phyloP scores from a whole-genome alignment of 2,797 vertebrate species.

The Schizopygopsis malacanthus region DNA sequence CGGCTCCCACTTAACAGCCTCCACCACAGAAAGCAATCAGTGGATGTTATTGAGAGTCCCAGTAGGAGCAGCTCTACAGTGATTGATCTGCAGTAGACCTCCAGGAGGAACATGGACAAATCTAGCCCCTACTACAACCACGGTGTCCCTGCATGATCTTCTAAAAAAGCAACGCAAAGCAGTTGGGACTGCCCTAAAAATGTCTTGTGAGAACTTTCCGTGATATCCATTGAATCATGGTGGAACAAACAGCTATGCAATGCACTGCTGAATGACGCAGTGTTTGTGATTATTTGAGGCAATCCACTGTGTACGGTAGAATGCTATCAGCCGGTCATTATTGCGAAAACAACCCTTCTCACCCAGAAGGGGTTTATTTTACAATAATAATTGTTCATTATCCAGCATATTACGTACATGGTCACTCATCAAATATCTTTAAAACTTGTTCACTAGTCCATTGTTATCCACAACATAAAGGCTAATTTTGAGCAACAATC shows the following conservation, averaged over 20 bases:
- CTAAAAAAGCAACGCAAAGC: constrained; percentile 6
- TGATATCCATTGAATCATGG: not conserved
- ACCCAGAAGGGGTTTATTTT: not conserved
- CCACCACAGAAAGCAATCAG: constrained; percentile 84
- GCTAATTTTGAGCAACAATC: not conserved
- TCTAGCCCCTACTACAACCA: constrained; percentile 19
- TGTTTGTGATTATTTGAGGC: constrained; percentile 73
- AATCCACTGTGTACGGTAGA: constrained; percentile 60
- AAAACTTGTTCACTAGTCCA: not conserved
- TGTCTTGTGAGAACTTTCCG: not conserved
- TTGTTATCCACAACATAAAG: not conserved
- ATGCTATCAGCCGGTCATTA: not conserved
- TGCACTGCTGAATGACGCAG: constrained; percentile 71
- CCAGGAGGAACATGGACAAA: constrained; percentile 72
- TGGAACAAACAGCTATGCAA: not conserved
- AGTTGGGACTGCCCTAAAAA: constrained; percentile 21
- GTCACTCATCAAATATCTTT: not conserved
- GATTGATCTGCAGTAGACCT: constrained; percentile 81
- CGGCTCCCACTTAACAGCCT: constrained; percentile 81
- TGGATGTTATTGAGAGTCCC: constrained; percentile 82
- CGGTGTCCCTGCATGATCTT: constrained; percentile 38
- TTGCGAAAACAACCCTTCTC: not conserved
- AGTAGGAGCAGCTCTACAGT: constrained; percentile 75
- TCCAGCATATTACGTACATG: constrained; percentile 4
- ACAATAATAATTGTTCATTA: constrained; percentile 5